These are phyloP conservation scores for Atherix ibis DNA, from an alignment of 2,888 invertebrate species.

Conservation along the genomic window DNA sequence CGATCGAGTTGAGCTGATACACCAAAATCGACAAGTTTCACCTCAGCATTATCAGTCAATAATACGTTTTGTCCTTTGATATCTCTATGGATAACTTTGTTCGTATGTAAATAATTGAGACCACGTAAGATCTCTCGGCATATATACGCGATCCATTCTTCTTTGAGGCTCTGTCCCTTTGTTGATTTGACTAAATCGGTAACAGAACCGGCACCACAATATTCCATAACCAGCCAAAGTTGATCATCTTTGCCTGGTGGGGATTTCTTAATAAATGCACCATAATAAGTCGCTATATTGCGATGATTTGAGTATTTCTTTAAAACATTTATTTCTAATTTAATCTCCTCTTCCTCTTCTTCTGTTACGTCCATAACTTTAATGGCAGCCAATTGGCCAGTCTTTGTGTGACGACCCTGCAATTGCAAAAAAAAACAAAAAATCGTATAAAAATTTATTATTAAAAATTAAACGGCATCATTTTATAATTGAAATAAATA, in stretches of 20 bases:
- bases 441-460: too few relatives aligned
- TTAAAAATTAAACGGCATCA: too few relatives aligned
- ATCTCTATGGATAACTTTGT: slow-evolving; percentile 98
- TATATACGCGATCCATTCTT: slow-evolving; percentile 99
- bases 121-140: slow-evolving; percentile 92
- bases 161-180: slow-evolving; percentile 93
- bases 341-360: slow-evolving; percentile 99
- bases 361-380: slow-evolving; percentile 99
- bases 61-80: slow-evolving; percentile 99
- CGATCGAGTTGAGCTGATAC: slow-evolving; percentile 98
- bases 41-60: slow-evolving; percentile 98
- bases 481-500: too few relatives aligned
- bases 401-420: slow-evolving; percentile 98
- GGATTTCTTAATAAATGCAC: slow-evolving; percentile 98
- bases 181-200: slow-evolving; percentile 99
- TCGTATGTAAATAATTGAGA: slow-evolving; percentile 91
- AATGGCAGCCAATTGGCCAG: slow-evolving; percentile 98
- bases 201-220: slow-evolving; percentile 97
- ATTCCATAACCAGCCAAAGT: slow-evolving; percentile 99
- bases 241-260: slow-evolving; percentile 99
- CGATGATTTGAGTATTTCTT: slow-evolving; percentile 98
- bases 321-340: slow-evolving; percentile 97
- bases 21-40: slow-evolving; percentile 98
- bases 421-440: slow-evolving; percentile 16
- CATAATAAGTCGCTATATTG: slow-evolving; percentile 99